Percentiles rank a stretch among this genome's conserved stretches.
These are phyloP conservation scores for Ochropleura leucogaster DNA, from an alignment of 2,888 invertebrate genomes.

Conservation along the genomic window DNA sequence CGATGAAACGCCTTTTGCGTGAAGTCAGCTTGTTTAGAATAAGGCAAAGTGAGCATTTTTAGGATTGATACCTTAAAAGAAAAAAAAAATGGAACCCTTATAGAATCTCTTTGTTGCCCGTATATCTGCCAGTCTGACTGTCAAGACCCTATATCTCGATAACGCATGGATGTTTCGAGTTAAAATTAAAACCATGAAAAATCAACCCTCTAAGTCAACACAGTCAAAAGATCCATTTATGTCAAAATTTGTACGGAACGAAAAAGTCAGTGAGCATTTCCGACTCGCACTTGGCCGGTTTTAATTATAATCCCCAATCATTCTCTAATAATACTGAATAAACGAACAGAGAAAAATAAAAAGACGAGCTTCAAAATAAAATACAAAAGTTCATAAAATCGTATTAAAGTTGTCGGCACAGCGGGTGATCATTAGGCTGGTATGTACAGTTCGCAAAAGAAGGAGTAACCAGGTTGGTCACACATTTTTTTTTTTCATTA, in stretches of 20 bases:
- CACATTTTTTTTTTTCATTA: no score
- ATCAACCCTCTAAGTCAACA: no score
- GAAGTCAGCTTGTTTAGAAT: background rate
- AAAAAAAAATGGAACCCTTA: no score
- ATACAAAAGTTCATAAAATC: slow-evolving; percentile 10
- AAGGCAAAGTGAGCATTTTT: background rate
- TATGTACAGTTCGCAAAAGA: background rate
- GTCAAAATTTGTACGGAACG: no score
- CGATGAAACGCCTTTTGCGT: background rate
- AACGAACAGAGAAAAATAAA: background rate
- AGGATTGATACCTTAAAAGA: background rate
- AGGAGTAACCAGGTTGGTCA: no score
- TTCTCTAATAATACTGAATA: background rate
- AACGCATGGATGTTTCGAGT: no score
- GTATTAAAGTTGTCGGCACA: slow-evolving; percentile 30
- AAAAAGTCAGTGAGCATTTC: no score
- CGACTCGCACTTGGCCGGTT: background rate
- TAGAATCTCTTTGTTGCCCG: no score
- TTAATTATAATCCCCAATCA: slow-evolving; percentile 1
- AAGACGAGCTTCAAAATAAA: slow-evolving; percentile 1
- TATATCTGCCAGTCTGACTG: no score
- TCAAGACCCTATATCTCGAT: no score
- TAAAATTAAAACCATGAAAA: no score
- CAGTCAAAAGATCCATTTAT: no score
- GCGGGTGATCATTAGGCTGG: slow-evolving; percentile 43